Evolutionary conservation across 2,113 vertebrate species (phyloP), one percentile per base, ranked within the genome.

Genomic region (Anolis sagrei): DNA sequence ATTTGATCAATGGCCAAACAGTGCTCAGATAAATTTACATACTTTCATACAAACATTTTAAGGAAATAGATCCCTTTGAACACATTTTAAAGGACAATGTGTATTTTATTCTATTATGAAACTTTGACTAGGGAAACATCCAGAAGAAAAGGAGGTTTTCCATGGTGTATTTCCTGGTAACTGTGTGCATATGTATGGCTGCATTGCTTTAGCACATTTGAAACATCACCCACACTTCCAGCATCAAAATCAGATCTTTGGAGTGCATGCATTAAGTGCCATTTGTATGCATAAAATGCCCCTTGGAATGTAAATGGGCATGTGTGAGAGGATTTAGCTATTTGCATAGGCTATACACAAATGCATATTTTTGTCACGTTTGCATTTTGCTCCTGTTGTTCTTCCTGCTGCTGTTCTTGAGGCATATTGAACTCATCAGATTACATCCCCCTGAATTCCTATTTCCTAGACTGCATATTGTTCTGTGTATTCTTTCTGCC

Each of bases 401-500:
- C 34, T 8, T 0, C 72, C 25, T 68, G 72, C 49, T 51, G 19
- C 23, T 84, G 29, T 6, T 0, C 74, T 3, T 81, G 87, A 73
- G 1, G 36, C 61, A 62, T 0, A 0, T 34, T 91, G 77, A 49
- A 58, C n/a, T 86, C 83, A 80, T 82, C 34, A 39, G 79, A 92
- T 0, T n/a, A 58, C 36, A 74, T 92, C 77, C 79, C 36, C 69
- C 58, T 34, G 29, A 48, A 76, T 68, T 68, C 25, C 10, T 27
- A 68, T 68, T 76, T 78, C 54, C 0, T 92, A 89, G 87, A 82
- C 16, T 81, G 0, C 7, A 3, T 2, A 0, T 1, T 83, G 68
- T 32, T 80, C 73, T 86, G 70, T 70, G 9, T 81, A 39, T 77
- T 92, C 44, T 87, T 77, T 84, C 48, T 1, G 0, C 73, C 83